Base-by-base conservation (phyloP, 1,140 invertebrate genomes). In the Phenacoccus solenopsis region DNA sequence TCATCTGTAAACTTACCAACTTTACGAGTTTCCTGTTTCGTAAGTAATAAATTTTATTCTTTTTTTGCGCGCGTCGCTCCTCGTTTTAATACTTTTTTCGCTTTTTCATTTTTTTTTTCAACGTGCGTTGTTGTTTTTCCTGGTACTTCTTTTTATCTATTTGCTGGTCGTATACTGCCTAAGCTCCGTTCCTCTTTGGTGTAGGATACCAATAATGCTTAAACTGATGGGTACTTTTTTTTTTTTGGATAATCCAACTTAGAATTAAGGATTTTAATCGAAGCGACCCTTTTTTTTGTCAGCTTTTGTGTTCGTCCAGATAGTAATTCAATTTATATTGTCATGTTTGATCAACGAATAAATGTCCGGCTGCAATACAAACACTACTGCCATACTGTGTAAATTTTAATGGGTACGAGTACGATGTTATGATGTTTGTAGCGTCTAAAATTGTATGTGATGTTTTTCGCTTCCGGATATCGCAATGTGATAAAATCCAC, bases 1-100 rank as follows among this genome's bases (percentile, higher is more conserved):
- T 25, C 59, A 27, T 64, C 16, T 27, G 59, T 64, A 64, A 64
- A 25, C 59, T 25, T 27, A 27, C 22, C 59, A 64, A 27, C 25
- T 64, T 64, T 25, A 27, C 59, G 59, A 64, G 59, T 27, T 64
- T 64, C 21, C 59, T 64, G 22, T 64, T 24, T 27, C 25, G 59
- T 64, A 64, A 64, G 59, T 64, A 64, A 49, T 49, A 49, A 49
- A 49, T 49, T 49, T 49, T 49, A 49, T 49, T 49, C 20, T 49
- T 49, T n/a, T 9, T 49, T 49, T n/a, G 3, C 38, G 5, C 38
- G 13, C 38, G 13, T n/a, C 16, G 38, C 38, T 5, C 16, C 20
- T 49, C 38, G 38, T 49, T 49, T 49, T 49, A 49, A 49, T 49
- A 49, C 38, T 49, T 49, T 49, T 49, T 49, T n/a, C 20, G 38